phyloP scores from a whole-genome alignment of 2,113 vertebrate species.

The Albula glossodonta region DNA sequence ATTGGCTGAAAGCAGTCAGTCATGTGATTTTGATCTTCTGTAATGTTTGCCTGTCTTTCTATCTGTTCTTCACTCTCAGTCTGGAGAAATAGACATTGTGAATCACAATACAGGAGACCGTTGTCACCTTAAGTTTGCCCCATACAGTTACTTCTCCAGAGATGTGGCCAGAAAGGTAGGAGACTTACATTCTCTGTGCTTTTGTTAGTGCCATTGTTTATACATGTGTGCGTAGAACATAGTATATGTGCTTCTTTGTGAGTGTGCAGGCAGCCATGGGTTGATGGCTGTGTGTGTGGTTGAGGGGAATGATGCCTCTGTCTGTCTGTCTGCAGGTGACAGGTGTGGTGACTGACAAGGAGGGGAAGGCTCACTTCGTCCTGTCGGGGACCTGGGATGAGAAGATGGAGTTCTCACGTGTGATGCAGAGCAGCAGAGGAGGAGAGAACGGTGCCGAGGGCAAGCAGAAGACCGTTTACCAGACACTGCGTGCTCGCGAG shows the following conservation, averaged over 20 bases:
- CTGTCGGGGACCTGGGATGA: conserved; percentile 96
- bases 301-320: not conserved
- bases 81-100: conserved; percentile 92
- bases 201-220: not conserved
- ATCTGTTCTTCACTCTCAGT: conserved; percentile 65
- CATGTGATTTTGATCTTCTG: not conserved
- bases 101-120: conserved; percentile 93
- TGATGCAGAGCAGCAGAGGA: conserved; percentile 68
- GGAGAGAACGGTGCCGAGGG: conserved; percentile 82
- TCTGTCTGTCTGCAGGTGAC: conserved; percentile 76
- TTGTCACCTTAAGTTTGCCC: conserved; percentile 94
- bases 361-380: conserved; percentile 86
- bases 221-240: not conserved
- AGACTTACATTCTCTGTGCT: not conserved
- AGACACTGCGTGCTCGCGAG: conserved; percentile 80
- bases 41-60: not conserved
- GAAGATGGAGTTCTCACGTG: conserved; percentile 92
- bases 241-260: not conserved
- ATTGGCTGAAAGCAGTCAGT: too few species aligned
- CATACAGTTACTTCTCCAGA: conserved; percentile 96
- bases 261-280: too few species aligned
- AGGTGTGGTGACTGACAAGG: conserved; percentile 85
- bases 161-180: conserved; percentile 91
- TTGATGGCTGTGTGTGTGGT: not conserved
- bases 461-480: conserved; percentile 78